Evolutionary conservation across 1,140 invertebrate genomes (phyloP).

Genomic region (Drosophila pectinifera): DNA sequence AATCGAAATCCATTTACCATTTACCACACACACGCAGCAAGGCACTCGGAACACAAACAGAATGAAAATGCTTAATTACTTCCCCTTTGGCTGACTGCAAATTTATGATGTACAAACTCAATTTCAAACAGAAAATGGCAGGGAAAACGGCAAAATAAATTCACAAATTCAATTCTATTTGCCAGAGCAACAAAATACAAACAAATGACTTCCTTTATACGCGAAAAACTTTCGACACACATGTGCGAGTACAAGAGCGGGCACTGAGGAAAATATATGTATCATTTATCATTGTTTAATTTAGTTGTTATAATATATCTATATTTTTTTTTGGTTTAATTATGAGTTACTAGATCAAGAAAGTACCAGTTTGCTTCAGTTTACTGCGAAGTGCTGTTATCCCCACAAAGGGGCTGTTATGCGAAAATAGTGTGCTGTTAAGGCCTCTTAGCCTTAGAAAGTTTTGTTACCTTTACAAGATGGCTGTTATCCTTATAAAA

Average conservation of each 20-base stretch:
- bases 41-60: slow-evolving; percentile 28
- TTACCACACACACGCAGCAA: slow-evolving; percentile 28
- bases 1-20: slow-evolving; percentile 59
- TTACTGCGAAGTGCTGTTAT: too few species aligned
- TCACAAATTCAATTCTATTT: slow-evolving; percentile 59
- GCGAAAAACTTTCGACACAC: slow-evolving; percentile 32
- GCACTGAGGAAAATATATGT: background rate
- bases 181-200: slow-evolving; percentile 59
- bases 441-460: too few species aligned
- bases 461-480: background rate
- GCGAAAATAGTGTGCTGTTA: too few species aligned
- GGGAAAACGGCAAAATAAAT: slow-evolving; percentile 49
- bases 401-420: too few species aligned
- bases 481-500: background rate
- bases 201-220: slow-evolving; percentile 69
- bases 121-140: slow-evolving; percentile 46
- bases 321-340: background rate
- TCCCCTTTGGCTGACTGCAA: slow-evolving; percentile 45
- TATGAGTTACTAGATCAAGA: too few species aligned
- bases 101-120: slow-evolving; percentile 62
- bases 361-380: too few species aligned
- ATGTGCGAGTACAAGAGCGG: background rate
- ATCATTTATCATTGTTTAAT: too few species aligned
- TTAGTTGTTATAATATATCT: background rate
- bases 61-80: slow-evolving; percentile 78